Evolutionary conservation across 2,113 vertebrate genomes (phyloP).

Genomic region (Heloderma charlesbogerti): DNA sequence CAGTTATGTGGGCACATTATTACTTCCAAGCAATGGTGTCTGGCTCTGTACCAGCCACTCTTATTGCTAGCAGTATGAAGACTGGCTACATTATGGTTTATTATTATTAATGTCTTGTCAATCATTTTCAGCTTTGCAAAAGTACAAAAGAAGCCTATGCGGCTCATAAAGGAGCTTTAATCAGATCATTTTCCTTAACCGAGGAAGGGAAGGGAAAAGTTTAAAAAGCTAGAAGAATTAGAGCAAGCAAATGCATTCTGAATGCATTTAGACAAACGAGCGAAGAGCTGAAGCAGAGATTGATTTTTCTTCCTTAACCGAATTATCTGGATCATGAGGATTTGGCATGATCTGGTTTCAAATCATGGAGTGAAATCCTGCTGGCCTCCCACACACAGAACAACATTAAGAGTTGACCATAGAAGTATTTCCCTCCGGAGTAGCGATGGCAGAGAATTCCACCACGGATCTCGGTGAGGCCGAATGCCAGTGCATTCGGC

Average conservation of each 20-base stretch:
- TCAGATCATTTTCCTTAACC: conserved; percentile 67
- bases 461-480: too few relatives aligned
- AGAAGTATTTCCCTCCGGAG: neutral
- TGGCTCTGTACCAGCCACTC: conserved; percentile 44
- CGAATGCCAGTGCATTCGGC: too few relatives aligned
- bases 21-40: conserved; percentile 50
- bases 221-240: conserved; percentile 63
- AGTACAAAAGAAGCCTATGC: conserved; percentile 36
- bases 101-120: conserved; percentile 65
- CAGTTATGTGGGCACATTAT: conserved; percentile 54
- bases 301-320: conserved; percentile 61
- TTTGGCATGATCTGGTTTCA: conserved; percentile 30
- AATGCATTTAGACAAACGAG: conserved; percentile 69
- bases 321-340: conserved; percentile 39
- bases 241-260: conserved; percentile 62
- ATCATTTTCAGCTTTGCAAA: conserved; percentile 57
- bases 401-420: neutral
- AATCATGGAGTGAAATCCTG: neutral
- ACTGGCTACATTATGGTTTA: conserved; percentile 14
- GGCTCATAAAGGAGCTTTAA: conserved; percentile 66
- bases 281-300: conserved; percentile 63
- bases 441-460: too few relatives aligned
- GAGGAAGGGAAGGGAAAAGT: conserved; percentile 64
- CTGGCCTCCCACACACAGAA: neutral
- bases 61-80: conserved; percentile 36